Evolutionary conservation across 2,888 invertebrate genomes (phyloP).

Genomic region (Cerastis rubricosa): DNA sequence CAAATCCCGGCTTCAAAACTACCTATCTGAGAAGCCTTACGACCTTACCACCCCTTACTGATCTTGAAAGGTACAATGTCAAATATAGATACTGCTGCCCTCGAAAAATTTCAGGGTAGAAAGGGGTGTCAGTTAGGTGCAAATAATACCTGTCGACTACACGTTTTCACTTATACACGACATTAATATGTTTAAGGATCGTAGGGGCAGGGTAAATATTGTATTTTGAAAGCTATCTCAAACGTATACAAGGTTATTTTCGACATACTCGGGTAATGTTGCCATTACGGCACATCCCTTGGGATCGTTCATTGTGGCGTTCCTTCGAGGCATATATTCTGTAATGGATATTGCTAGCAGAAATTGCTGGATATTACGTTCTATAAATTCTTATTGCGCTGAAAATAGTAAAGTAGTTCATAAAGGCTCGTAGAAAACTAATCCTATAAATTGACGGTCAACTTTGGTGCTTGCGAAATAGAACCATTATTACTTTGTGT

Average conservation of each 20-base stretch:
- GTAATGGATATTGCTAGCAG: constrained; percentile 48
- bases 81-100: constrained; percentile 29
- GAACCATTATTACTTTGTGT: background rate
- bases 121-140: background rate
- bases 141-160: constrained; percentile 35
- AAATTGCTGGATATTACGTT: constrained; percentile 33
- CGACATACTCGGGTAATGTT: background rate
- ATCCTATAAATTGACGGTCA: constrained; percentile 13
- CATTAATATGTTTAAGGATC: constrained; percentile 1
- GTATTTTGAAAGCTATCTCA: constrained; percentile 20
- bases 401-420: constrained; percentile 19
- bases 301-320: constrained; percentile 19
- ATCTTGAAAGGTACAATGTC: constrained; percentile 38
- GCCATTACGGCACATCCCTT: constrained; percentile 36
- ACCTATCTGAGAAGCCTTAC: background rate
- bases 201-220: constrained; percentile 8
- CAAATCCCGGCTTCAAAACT: background rate
- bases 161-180: constrained; percentile 11
- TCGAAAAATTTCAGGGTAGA: constrained; percentile 1
- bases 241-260: constrained; percentile 26
- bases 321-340: constrained; percentile 2
- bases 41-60: constrained; percentile 28
- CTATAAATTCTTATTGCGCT: constrained; percentile 39
- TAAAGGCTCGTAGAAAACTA: constrained; percentile 24
- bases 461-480: background rate